phyloP scores from a whole-genome alignment of 92 coral and sea anemone genomes.

The Umimayanthus kanabou region DNA sequence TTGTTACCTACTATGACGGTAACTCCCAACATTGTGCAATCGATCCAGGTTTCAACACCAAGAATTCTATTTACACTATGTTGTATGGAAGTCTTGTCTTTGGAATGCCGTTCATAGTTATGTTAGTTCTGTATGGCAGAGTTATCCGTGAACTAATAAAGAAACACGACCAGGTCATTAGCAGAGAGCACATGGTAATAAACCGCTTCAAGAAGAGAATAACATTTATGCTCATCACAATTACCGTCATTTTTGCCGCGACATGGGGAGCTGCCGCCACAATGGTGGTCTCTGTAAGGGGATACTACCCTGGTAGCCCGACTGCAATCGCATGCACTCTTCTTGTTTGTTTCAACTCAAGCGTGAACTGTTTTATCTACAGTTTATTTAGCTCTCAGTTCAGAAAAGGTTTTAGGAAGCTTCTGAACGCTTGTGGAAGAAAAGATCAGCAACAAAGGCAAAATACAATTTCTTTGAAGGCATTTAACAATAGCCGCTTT shows the following conservation, averaged over 20 bases:
- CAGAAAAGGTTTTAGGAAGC: conserved; percentile 7
- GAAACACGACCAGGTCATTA: background rate
- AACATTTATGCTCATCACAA: background rate
- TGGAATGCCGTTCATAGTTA: background rate
- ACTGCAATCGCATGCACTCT: background rate
- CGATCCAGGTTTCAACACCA: background rate
- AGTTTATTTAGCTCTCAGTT: conserved; percentile 21
- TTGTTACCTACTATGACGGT: background rate
- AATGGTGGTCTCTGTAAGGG: background rate
- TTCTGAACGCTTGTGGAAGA: background rate
- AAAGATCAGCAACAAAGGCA: background rate
- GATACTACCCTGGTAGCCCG: background rate
- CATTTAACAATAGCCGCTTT: too few species aligned
- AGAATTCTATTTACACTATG: background rate
- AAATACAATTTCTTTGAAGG: background rate
- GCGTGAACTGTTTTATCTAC: conserved; percentile 27
- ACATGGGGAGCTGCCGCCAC: background rate
- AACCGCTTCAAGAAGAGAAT: conserved; percentile 15
- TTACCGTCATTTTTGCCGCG: background rate
- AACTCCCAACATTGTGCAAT: background rate
- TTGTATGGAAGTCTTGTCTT: background rate
- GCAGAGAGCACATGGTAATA: background rate
- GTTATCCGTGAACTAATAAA: background rate
- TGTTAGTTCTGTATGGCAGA: conserved; percentile 2
- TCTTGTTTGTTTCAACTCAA: conserved; percentile 16